These are phyloP conservation scores for fruit fly (Drosophila melanogaster) DNA, from an alignment of 1,140 invertebrate species.

Conservation along the genomic window Release_6_plus_ISO1_MT NT_033777.3:22453501-22454000, in stretches of 20 bases:
- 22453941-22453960: not conserved
- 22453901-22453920: too few relatives aligned
- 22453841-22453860: not conserved
- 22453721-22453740: slow-evolving; percentile 11
- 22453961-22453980: not conserved
- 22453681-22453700: slow-evolving; percentile 14
- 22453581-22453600: slow-evolving; percentile 39
- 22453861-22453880: too few relatives aligned
- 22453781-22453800: slow-evolving; percentile 1
- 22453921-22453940: too few relatives aligned
- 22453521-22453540: slow-evolving; percentile 75
- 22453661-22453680: slow-evolving; percentile 22
- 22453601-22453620: slow-evolving; percentile 1
- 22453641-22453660: slow-evolving; percentile 11
- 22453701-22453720: not conserved
- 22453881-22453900: too few relatives aligned
- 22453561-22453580: slow-evolving; percentile 30
- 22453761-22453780: slow-evolving; percentile 24
- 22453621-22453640: slow-evolving; percentile 26
- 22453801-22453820: not conserved
- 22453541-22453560: slow-evolving; percentile 68
- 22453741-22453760: not conserved
- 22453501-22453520: slow-evolving; percentile 78
- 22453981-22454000: too few relatives aligned
- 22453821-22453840: not conserved